Percentiles rank a stretch among this genome's conserved stretches.
These are phyloP conservation scores for Hyposoter didymator DNA, from an alignment of 2,888 invertebrate species.

Conservation along the genomic window DNA sequence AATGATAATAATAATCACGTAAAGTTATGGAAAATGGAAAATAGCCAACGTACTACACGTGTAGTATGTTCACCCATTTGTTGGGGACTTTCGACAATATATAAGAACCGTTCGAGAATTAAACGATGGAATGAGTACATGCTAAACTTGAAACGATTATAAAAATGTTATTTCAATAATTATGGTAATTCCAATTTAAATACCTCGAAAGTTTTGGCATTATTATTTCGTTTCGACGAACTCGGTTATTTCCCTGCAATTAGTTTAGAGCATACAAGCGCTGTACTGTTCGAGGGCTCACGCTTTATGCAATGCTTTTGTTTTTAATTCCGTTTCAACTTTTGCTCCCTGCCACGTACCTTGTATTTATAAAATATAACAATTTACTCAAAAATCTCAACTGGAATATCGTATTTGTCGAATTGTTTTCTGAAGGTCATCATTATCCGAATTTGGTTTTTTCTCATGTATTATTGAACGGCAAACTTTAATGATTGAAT, in stretches of 20 bases:
- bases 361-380: neutral
- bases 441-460: neutral
- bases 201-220: neutral
- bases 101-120: neutral
- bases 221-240: neutral
- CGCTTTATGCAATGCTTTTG: no score
- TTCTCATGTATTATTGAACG: neutral
- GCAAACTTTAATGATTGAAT: neutral
- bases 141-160: neutral
- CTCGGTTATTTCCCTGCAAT: neutral
- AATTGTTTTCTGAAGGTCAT: neutral
- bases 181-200: neutral
- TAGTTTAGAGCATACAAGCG: neutral
- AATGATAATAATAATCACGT: no score
- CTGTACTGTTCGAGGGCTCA: neutral
- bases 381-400: no score
- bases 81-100: no score
- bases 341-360: no score
- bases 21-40: no score
- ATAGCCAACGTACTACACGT: no score
- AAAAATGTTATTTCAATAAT: neutral
- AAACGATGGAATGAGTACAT: neutral
- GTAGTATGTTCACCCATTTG: no score
- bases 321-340: no score
- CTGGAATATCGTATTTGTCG: no score